Conservation (phyloP, 2,888 invertebrate genomes). For the Arge pagana region DNA sequence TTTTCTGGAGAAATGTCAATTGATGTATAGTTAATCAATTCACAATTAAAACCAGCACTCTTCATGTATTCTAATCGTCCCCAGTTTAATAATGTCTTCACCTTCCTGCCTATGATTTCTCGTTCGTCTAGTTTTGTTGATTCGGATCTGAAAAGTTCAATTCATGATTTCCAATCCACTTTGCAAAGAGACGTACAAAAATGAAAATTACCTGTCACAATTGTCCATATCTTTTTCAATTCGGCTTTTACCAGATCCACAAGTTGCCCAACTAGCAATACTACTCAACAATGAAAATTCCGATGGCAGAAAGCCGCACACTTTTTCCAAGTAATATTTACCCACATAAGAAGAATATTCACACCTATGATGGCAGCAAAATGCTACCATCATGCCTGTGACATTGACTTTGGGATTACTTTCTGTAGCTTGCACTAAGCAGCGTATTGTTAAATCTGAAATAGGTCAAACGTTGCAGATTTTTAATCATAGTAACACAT, state of each 20-base stretch:
- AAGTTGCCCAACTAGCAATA: conserved; percentile 89
- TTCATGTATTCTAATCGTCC: conserved; percentile 70
- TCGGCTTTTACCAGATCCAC: conserved; percentile 71
- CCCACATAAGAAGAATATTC: conserved; percentile 73
- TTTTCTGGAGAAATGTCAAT: conserved; percentile 75
- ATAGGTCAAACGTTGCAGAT: conserved; percentile 27
- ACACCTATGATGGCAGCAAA: conserved; percentile 92
- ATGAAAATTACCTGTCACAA: conserved; percentile 12
- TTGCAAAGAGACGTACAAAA: background rate
- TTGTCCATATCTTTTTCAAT: conserved; percentile 43
- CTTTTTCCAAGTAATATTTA: conserved; percentile 63
- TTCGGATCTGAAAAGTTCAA: conserved; percentile 16
- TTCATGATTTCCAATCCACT: background rate
- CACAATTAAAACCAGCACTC: conserved; percentile 64
- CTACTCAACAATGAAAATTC: conserved; percentile 79
- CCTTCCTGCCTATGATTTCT: conserved; percentile 70
- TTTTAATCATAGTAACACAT: background rate
- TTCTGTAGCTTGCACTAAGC: conserved; percentile 61
- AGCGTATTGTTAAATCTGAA: conserved; percentile 74
- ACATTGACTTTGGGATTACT: conserved; percentile 52
- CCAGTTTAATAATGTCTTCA: conserved; percentile 79
- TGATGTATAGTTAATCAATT: conserved; percentile 70
- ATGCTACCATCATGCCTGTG: conserved; percentile 73
- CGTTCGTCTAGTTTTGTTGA: conserved; percentile 53
- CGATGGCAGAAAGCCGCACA: conserved; percentile 61